Evolutionary conservation across 2,888 invertebrate genomes (phyloP), one percentile per base, ranked within the genome.

Genomic region (Pristionchus mayeri): DNA sequence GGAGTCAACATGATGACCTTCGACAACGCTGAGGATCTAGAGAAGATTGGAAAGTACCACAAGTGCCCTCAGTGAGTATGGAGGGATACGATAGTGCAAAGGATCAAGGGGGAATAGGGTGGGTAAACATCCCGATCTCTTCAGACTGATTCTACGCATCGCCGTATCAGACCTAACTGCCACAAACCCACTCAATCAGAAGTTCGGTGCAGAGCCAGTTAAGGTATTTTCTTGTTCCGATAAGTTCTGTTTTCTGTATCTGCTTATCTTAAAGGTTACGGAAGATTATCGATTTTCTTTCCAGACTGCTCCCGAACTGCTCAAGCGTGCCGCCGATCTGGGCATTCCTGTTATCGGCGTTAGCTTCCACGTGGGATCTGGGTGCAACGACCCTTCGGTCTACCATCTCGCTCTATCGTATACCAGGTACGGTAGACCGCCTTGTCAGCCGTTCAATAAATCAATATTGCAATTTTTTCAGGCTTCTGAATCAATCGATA

Each of bases 81-180:
- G 27, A 57, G 24, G 48, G 27, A n/a, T 76, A 76, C 48, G 50
- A 30, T 50, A 76, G 76, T 16, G n/a, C n/a, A n/a, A n/a, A n/a
- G n/a, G n/a, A n/a, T n/a, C 21, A 24, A 57, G 57, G 24, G 57
- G 57, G 24, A 57, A 6, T 21, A 18, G 24, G 57, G 57, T 13
- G 6, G 44, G 44, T 44, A 44, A 44, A n/a, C n/a, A n/a, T n/a
- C n/a, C 54, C 21, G 16, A 9, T 54, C 54, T 13, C n/a, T 93
- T 84, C 91, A 96, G 96, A 91, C 93, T 97, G 93, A 96, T 98
- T 85, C 95, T 98, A 85, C 96, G 97, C 86, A 97, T 93, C 79
- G 90, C 90, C 57, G 92, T 91, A 16, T 97, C 93, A 95, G 97
- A 88, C 96, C 96, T 92, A 96, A 97, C 93, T 6, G 96, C 97